phyloP scores from a whole-genome alignment of 1,140 invertebrate species.

The Chironomus tepperi region DNA sequence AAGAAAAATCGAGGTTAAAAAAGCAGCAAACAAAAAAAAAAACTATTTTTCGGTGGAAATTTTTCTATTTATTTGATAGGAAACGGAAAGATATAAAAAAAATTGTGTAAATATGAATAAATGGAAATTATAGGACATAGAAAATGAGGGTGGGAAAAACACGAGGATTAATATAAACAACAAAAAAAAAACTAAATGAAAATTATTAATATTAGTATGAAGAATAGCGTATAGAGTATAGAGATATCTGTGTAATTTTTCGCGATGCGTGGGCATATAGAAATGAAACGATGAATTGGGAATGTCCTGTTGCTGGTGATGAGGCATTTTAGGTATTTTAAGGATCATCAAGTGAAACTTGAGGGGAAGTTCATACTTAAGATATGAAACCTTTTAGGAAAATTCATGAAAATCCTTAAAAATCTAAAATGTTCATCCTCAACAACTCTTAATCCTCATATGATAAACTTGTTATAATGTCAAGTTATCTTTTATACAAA shows the following conservation, averaged over 20 bases:
- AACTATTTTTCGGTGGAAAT: constrained; percentile 8
- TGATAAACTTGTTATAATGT: no score
- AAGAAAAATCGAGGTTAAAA: background rate
- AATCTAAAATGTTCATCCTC: no score
- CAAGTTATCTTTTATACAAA: no score
- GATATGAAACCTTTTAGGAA: no score
- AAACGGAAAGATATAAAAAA: constrained; percentile 6
- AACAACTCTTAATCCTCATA: no score
- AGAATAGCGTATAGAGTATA: background rate
- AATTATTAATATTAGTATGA: background rate
- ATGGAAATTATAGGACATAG: background rate
- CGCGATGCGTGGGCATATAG: background rate
- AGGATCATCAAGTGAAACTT: no score
- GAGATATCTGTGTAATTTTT: constrained; percentile 9
- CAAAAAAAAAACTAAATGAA: background rate
- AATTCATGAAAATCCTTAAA: no score
- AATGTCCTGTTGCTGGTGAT: no score
- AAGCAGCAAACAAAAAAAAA: background rate
- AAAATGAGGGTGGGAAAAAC: background rate
- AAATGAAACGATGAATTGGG: no score
- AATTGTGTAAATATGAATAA: background rate
- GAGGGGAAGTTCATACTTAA: no score
- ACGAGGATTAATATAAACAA: background rate
- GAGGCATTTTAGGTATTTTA: no score
- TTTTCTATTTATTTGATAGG: constrained; percentile 14